A percentile compares a stretch with the other conserved stretches of the same genome.
Evolutionary conservation across 2,113 vertebrate species (phyloP).

Genomic region (Gyps fulvus): DNA sequence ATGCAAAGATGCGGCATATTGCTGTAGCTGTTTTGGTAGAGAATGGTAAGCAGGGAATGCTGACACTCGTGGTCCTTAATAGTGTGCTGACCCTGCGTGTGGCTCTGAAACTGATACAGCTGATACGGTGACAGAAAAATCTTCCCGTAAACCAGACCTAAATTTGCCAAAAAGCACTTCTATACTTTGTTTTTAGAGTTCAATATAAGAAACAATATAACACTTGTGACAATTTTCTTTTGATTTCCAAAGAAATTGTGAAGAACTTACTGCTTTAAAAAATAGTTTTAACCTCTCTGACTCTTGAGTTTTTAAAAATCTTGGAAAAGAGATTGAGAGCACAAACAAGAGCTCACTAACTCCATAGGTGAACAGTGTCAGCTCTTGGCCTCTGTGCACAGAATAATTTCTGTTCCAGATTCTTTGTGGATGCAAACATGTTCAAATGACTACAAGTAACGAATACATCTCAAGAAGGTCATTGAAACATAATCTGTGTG

Average conservation of each 20-base stretch:
- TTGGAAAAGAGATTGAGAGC: background rate
- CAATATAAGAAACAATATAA: background rate
- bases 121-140: background rate
- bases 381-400: background rate
- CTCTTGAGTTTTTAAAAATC: constrained; percentile 2
- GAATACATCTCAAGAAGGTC: background rate
- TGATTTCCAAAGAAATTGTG: constrained; percentile 18
- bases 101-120: background rate
- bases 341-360: background rate
- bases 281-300: constrained; percentile 41
- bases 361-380: background rate
- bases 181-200: background rate
- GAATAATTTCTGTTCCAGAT: background rate
- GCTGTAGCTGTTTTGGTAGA: background rate
- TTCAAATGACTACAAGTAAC: background rate
- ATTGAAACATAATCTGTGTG: background rate
- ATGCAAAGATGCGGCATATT: background rate
- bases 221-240: constrained; percentile 20
- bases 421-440: background rate
- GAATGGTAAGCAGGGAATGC: background rate
- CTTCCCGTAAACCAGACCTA: background rate
- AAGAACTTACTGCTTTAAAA: constrained; percentile 31
- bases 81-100: background rate
- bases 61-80: background rate
- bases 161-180: background rate